Evolutionary conservation across 2,888 invertebrate species (phyloP).

Genomic region (Myopa tessellatipennis): DNA sequence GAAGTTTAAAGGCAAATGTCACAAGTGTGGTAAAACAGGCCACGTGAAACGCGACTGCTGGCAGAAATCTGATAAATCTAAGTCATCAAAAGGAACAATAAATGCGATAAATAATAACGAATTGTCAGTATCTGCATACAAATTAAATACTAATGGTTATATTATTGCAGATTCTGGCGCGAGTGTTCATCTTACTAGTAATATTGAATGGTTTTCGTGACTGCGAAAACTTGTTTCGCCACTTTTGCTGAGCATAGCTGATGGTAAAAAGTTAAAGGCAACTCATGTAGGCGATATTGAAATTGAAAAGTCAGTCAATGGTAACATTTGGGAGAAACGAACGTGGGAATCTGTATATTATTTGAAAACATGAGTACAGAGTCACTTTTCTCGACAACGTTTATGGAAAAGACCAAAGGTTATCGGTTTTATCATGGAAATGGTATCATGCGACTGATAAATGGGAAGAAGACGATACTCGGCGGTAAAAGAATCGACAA

Average conservation of each 20-base stretch:
- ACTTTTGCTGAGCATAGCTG: slow-evolving; percentile 1
- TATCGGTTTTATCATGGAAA: slow-evolving; percentile 1
- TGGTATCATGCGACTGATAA: slow-evolving; percentile 1
- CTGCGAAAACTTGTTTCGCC: not conserved
- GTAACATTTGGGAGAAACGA: slow-evolving; percentile 1
- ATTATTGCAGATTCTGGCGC: slow-evolving; percentile 7
- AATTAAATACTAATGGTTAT: slow-evolving; percentile 9
- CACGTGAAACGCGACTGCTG: slow-evolving; percentile 7
- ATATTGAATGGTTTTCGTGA: slow-evolving; percentile 6
- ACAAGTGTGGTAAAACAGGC: slow-evolving; percentile 5
- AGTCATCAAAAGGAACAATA: not conserved
- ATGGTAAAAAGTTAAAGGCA: not conserved
- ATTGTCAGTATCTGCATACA: not conserved
- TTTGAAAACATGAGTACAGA: slow-evolving; percentile 1
- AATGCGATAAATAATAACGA: not conserved
- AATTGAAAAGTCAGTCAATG: not conserved
- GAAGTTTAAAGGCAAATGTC: not conserved
- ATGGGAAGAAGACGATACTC: not conserved
- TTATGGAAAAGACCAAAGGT: too few relatives aligned
- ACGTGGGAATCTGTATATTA: not conserved
- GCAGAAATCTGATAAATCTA: not conserved
- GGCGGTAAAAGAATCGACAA: slow-evolving; percentile 3
- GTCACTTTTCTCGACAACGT: not conserved
- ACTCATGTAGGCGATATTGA: too few relatives aligned
- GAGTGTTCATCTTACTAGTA: slow-evolving; percentile 5